phyloP scores from a whole-genome alignment of 2,888 invertebrate species.

The Lithophane ornitopus region DNA sequence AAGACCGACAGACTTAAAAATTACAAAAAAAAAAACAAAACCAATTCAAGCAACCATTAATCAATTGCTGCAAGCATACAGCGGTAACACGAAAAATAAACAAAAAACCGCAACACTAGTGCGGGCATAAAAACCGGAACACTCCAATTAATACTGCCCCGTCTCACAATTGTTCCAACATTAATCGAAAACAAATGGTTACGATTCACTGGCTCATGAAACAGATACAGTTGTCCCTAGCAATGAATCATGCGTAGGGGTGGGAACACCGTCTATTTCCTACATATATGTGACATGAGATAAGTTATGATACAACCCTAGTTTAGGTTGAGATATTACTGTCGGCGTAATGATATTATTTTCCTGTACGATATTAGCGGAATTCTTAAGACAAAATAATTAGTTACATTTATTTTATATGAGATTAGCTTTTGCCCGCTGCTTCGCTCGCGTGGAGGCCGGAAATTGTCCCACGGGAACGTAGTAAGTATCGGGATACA shows the following conservation, averaged over 20 bases:
- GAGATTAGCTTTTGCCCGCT: background rate
- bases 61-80: slow-evolving; percentile 51
- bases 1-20: slow-evolving; percentile 20
- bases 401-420: slow-evolving; percentile 38
- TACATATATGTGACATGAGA: slow-evolving; percentile 56
- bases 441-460: background rate
- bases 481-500: background rate
- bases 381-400: slow-evolving; percentile 43
- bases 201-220: slow-evolving; percentile 70
- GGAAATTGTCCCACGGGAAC: too few species aligned
- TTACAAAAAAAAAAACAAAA: slow-evolving; percentile 8
- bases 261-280: slow-evolving; percentile 62
- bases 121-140: slow-evolving; percentile 77
- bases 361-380: slow-evolving; percentile 24
- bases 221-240: slow-evolving; percentile 67
- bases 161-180: slow-evolving; percentile 74
- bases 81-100: slow-evolving; percentile 58
- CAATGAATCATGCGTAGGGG: slow-evolving; percentile 66
- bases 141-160: slow-evolving; percentile 78
- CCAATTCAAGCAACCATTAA: slow-evolving; percentile 35
- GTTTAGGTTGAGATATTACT: slow-evolving; percentile 58
- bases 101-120: slow-evolving; percentile 51
- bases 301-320: slow-evolving; percentile 57
- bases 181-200: slow-evolving; percentile 75
- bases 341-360: slow-evolving; percentile 37